phyloP scores from a whole-genome alignment of 1,140 invertebrate genomes.

The Paraescarpia echinospica region DNA sequence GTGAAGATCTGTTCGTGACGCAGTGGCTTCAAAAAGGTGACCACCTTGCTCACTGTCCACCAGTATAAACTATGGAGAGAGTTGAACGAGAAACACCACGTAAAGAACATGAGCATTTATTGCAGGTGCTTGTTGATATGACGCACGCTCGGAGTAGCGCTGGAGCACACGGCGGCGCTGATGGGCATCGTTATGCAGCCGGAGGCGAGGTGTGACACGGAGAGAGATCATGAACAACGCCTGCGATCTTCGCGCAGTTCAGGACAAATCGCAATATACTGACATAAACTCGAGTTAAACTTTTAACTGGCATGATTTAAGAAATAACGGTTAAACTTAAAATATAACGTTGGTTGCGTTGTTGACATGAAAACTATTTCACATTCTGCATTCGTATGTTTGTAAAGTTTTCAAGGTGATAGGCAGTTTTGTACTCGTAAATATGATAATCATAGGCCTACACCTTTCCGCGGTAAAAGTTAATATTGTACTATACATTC shows the following conservation, averaged over 20 bases:
- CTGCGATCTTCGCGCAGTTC: neutral
- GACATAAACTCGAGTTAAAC: no score
- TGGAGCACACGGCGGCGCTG: neutral
- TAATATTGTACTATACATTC: no score
- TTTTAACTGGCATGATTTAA: no score
- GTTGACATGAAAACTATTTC: no score
- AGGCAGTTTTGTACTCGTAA: no score
- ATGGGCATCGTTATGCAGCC: neutral
- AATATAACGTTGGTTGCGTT: no score
- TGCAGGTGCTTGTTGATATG: neutral
- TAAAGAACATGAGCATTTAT: neutral
- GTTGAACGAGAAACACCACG: neutral
- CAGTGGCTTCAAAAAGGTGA: neutral
- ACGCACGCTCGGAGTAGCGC: neutral
- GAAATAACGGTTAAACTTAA: no score
- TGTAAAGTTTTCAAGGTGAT: no score
- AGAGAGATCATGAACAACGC: neutral
- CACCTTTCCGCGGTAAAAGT: no score
- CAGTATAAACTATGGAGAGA: neutral
- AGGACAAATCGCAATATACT: no score
- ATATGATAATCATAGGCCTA: no score
- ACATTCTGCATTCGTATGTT: no score
- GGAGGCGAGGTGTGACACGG: neutral
- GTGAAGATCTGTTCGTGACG: neutral
- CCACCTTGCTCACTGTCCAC: neutral